Base-by-base conservation (phyloP, 2,797 vertebrate species). In the Octomys mimax region DNA sequence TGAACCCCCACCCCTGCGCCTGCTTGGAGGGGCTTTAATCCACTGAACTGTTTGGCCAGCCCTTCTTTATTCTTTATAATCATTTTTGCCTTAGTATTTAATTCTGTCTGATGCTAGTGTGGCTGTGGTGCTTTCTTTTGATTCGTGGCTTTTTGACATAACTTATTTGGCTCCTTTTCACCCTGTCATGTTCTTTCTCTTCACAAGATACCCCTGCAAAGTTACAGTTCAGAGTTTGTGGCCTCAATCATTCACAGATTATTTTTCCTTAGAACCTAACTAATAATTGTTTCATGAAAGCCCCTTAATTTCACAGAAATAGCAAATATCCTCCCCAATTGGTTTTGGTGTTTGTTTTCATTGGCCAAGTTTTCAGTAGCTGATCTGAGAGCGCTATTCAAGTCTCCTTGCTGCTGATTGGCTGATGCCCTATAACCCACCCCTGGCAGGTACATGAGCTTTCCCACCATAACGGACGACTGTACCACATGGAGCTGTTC, bases 51-150 rank as follows among this genome's bases (percentile, higher is more conserved):
- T 49, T 49, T 49, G 49, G 49, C 49, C 49, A 49, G 49, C 49
- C 49, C 49, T 2, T 78, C 18, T 71, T 91, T 26, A 77, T 77
- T 68, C 82, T 13, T 75, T 80, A 36, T 49, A 49, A 66, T 90
- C n/a, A 87, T 89, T 86, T 93, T 91, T 64, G 10, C 26, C 54
- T 86, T 89, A 33, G 10, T 42, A 83, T 87, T 6, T 79, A 31
- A 68, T 86, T 57, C 42, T 82, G 82, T 59, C 39, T 39, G 39
- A 68, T 92, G 21, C 24, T 77, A 83, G 61, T 49, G 0, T 52
- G 68, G 11, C 22, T 33, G 12, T 54, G 11, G 39, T n/a, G 12
- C 8, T 78, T 89, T 52, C 85, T 77, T 84, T 91, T 57, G 36
- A 70, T 71, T 62, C 8, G 16, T 64, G n/a, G 21, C 2, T 91